Conservation (phyloP, 2,797 vertebrate species). For the Liasis olivaceus region DNA sequence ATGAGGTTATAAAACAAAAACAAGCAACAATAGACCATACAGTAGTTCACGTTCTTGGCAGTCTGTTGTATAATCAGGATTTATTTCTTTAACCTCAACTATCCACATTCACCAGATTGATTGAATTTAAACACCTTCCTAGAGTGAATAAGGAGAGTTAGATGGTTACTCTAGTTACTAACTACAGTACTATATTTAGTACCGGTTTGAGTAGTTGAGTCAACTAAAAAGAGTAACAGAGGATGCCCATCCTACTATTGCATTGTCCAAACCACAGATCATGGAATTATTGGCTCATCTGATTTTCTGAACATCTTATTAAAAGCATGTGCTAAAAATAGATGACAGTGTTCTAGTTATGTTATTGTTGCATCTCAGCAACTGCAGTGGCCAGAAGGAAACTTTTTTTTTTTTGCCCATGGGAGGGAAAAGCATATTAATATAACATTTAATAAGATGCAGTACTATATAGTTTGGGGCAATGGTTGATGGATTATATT, state of each 20-base stretch:
- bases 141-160: neutral
- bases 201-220: neutral
- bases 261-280: slow-evolving; percentile 7
- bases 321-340: slow-evolving; percentile 19
- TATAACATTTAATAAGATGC: neutral
- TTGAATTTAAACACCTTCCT: slow-evolving; percentile 1
- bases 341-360: neutral
- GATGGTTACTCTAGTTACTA: neutral
- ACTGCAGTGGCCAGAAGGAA: slow-evolving; percentile 1
- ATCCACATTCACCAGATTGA: neutral
- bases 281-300: neutral
- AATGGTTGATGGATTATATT: neutral
- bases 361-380: neutral
- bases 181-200: slow-evolving; percentile 4
- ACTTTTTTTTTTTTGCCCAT: neutral
- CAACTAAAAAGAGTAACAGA: slow-evolving; percentile 21
- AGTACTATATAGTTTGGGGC: neutral
- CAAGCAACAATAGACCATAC: neutral
- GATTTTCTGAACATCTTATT: neutral
- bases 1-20: neutral
- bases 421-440: neutral
- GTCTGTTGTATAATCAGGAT: neutral
- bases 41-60: neutral
- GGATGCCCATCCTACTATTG: neutral
- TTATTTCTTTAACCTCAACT: neutral